Evolutionary conservation across 2,888 invertebrate genomes (phyloP), one percentile per base, ranked within the genome.

Genomic region (Papilio elwesi): DNA sequence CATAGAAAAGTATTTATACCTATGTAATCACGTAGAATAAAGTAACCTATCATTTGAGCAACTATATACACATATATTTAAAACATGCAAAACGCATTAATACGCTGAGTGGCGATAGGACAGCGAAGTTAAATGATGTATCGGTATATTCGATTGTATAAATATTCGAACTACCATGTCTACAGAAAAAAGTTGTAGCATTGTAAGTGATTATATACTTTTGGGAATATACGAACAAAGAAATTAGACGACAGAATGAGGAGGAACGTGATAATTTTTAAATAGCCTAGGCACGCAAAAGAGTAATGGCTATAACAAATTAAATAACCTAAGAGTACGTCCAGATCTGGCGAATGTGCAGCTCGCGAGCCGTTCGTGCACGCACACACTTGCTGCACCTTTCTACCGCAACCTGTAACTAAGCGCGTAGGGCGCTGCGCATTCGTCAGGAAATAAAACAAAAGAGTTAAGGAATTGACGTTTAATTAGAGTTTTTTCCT

Each of bases 111-210:
- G 49, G 47, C 36, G 49, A 36, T 47, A 53, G n/a, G 26, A 65
- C 26, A 48, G 65, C 65, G 9, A 13, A 36, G 51, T 13, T 36
- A 65, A 65, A 26, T 65, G 65, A 65, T 65, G 65, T 51, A 65
- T 65, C 36, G 65, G 16, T 26, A 51, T 65, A 38, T 59, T 38
- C 38, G 38, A 59, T 9, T 59, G 49, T 64, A 12, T 48, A 26
- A 47, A 11, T 6, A 11, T 48, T 15, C 0, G 16, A 63, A 47
- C 63, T 15, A 63, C 11, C 5, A 47, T 0, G 13, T 38, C 9
- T 59, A 38, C 12, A 59, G 38, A 26, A 26, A 26, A 4, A 26
- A 26, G 1, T 4, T 26, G 26, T 26, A 26, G 26, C 26, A 26
- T 26, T 26, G 26, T 26, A 26, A 26, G 26, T 26, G 26, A 26